A percentile compares a stretch with the other conserved stretches of the same genome.
These are phyloP conservation scores for Bufo gargarizans DNA, from an alignment of 2,113 vertebrate genomes.

Conservation along the genomic window DNA sequence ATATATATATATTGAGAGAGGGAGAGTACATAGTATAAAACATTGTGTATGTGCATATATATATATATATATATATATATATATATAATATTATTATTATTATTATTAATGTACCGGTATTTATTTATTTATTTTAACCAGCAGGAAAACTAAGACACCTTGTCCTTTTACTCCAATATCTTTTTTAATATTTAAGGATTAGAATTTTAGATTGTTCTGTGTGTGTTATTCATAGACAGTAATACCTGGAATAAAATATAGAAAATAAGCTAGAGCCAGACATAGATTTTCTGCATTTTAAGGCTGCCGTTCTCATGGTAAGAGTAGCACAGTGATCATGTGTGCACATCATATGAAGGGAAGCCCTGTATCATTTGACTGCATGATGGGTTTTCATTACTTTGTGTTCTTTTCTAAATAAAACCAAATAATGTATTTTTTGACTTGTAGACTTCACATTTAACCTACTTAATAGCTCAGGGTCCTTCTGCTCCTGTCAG, in stretches of 20 bases:
- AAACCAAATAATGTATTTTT: slow-evolving; percentile 48
- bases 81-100: too few species aligned
- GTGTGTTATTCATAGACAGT: background rate
- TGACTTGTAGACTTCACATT: slow-evolving; percentile 40
- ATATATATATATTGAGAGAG: too few species aligned
- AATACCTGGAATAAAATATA: background rate
- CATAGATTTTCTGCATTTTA: background rate
- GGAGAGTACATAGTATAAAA: too few species aligned
- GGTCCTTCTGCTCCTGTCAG: slow-evolving; percentile 37
- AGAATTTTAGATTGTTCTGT: background rate
- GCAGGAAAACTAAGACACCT: background rate
- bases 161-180: background rate
- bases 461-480: slow-evolving; percentile 51
- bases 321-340: background rate
- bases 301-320: background rate
- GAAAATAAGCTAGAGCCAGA: background rate
- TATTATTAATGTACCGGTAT: too few species aligned
- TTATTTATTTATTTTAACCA: background rate
- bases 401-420: slow-evolving; percentile 47
- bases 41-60: too few species aligned
- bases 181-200: background rate
- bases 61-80: too few species aligned
- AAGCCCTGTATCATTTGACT: slow-evolving; percentile 36
- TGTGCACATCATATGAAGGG: background rate
- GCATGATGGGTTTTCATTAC: slow-evolving; percentile 42